These are phyloP conservation scores for Teinopalpus imperialis DNA, from an alignment of 2,888 invertebrate species.

Conservation along the genomic window DNA sequence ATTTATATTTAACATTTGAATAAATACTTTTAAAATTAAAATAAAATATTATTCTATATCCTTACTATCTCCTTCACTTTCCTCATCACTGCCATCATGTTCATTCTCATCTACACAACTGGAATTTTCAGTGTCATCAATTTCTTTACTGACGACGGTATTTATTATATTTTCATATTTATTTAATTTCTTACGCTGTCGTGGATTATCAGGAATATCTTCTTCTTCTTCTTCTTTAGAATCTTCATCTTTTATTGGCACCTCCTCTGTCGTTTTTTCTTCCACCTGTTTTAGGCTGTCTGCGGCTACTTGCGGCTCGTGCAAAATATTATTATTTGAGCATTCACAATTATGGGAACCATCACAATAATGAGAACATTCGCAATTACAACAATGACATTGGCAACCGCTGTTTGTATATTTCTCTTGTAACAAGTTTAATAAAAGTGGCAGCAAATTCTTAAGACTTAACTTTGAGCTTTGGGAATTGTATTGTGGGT, in stretches of 20 bases:
- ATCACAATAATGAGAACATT: conserved; percentile 9
- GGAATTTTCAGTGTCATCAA: conserved; percentile 40
- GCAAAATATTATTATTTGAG: conserved; percentile 27
- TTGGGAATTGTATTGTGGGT: conserved; percentile 27
- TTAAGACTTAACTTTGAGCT: conserved; percentile 51
- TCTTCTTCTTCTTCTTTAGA: conserved; percentile 31
- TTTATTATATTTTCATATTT: conserved; percentile 27
- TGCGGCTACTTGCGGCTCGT: conserved; percentile 37
- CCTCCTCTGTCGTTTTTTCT: conserved; percentile 31
- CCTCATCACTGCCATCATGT: conserved; percentile 37
- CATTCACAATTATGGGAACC: no score
- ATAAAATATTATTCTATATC: not conserved
- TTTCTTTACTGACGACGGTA: conserved; percentile 38
- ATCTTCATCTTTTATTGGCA: conserved; percentile 20
- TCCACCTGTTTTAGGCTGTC: conserved; percentile 51
- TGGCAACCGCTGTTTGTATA: conserved; percentile 40
- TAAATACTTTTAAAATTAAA: conserved; percentile 19
- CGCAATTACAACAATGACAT: conserved; percentile 34
- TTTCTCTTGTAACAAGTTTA: conserved; percentile 59
- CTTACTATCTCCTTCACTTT: conserved; percentile 20
- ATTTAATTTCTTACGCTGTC: conserved; percentile 29
- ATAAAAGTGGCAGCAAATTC: conserved; percentile 57
- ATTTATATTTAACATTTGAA: conserved; percentile 1
- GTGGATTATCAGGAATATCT: conserved; percentile 25
- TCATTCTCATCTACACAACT: conserved; percentile 29